phyloP scores from a whole-genome alignment of 2,888 invertebrate genomes.

The Loripinus fragilis region DNA sequence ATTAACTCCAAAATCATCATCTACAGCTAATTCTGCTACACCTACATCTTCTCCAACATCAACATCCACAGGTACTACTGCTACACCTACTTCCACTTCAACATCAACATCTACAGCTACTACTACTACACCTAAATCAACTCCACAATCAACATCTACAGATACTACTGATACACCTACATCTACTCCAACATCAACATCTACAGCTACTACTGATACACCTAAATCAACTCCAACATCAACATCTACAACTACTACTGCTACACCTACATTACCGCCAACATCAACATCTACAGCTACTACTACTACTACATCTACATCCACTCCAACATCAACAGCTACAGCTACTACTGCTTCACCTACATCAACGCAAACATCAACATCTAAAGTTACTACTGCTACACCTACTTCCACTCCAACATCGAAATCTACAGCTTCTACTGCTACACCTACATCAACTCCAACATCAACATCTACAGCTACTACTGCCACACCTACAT shows the following conservation, averaged over 20 bases:
- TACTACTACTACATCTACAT: neutral
- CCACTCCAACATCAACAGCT: neutral
- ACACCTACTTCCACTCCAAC: neutral
- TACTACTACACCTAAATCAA: no score
- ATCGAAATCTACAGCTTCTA: neutral
- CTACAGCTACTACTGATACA: constrained; percentile 13
- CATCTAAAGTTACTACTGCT: neutral
- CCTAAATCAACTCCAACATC: constrained; percentile 24
- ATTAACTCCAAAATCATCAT: neutral
- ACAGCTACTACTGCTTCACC: no score
- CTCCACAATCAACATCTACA: no score
- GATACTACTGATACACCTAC: no score
- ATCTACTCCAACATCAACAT: constrained; percentile 8
- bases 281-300: neutral
- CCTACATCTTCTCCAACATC: no score
- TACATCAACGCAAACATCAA: neutral
- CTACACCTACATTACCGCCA: constrained; percentile 4
- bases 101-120: neutral
- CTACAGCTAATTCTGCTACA: neutral
- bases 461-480: neutral
- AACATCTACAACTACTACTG: constrained; percentile 21
- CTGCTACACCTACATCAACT: neutral
- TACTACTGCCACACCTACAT: neutral
- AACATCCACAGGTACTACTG: no score
- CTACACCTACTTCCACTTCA: no score